These are phyloP conservation scores for Oophaga pumilio DNA, from an alignment of 2,113 vertebrate genomes.

Conservation along the genomic window DNA sequence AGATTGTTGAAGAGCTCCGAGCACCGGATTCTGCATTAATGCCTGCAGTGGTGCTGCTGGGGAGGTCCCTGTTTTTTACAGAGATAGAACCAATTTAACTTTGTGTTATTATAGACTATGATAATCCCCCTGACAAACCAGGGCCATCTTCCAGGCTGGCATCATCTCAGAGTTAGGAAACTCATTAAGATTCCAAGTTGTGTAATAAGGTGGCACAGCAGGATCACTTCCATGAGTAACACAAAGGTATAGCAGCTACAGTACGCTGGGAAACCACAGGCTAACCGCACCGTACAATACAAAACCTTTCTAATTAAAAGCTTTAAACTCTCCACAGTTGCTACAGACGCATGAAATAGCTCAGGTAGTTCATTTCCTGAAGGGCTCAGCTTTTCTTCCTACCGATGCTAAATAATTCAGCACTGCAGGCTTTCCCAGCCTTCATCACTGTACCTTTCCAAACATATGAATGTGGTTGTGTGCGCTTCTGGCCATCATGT, in stretches of 20 bases:
- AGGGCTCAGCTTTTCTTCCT: slow-evolving; percentile 19
- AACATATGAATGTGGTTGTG: slow-evolving; percentile 66
- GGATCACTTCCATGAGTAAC: slow-evolving; percentile 12
- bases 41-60: neutral
- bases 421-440: neutral
- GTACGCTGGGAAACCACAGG: slow-evolving; percentile 34
- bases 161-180: slow-evolving; percentile 19
- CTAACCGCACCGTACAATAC: slow-evolving; percentile 31
- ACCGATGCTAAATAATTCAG: slow-evolving; percentile 56
- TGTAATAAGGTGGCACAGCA: slow-evolving; percentile 44
- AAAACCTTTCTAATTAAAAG: slow-evolving; percentile 61
- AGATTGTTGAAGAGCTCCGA: neutral
- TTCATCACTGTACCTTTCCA: slow-evolving; percentile 58
- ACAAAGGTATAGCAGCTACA: slow-evolving; percentile 38
- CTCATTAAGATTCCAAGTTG: slow-evolving; percentile 61
- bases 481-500: slow-evolving; percentile 64
- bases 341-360: slow-evolving; percentile 7
- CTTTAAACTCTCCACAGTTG: slow-evolving; percentile 36
- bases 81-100: neutral
- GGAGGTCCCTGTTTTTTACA: neutral
- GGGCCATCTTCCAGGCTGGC: neutral
- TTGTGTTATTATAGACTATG: neutral
- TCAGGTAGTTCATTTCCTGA: slow-evolving; percentile 29
- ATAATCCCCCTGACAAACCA: neutral
- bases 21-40: too few relatives aligned